These are phyloP conservation scores for Chiroxiphia lanceolata DNA, from an alignment of 2,797 vertebrate genomes.

Conservation along the genomic window DNA sequence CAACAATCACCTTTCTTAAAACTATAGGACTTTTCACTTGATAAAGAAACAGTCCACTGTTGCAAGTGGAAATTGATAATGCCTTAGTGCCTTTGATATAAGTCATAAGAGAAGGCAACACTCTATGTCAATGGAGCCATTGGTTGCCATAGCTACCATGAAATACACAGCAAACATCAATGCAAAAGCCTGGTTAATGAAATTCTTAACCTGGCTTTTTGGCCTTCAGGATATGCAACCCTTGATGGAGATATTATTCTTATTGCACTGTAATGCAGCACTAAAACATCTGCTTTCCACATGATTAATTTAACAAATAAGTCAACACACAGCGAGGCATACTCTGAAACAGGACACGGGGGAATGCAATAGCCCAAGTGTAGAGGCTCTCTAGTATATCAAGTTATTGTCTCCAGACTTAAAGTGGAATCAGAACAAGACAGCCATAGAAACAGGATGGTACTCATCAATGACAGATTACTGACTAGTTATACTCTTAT, in stretches of 20 bases:
- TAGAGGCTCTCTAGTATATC: neutral
- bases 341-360: constrained; percentile 18
- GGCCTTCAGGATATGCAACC: neutral
- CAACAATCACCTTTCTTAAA: neutral
- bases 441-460: neutral
- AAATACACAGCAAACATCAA: neutral
- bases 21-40: rapidly evolving
- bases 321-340: neutral
- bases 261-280: constrained; percentile 7
- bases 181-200: neutral
- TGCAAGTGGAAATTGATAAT: neutral
- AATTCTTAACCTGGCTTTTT: constrained; percentile 13
- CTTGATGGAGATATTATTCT: neutral
- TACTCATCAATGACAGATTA: neutral
- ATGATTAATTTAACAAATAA: constrained; percentile 57
- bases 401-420: neutral
- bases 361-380: neutral
- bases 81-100: neutral
- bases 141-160: neutral
- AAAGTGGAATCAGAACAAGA: neutral
- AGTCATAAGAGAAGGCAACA: neutral
- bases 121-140: neutral
- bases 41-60: neutral
- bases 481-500: neutral
- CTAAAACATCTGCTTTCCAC: constrained; percentile 45